Evolutionary conservation across 1,140 invertebrate species (phyloP).

Genomic region (Prorops nasuta): DNA sequence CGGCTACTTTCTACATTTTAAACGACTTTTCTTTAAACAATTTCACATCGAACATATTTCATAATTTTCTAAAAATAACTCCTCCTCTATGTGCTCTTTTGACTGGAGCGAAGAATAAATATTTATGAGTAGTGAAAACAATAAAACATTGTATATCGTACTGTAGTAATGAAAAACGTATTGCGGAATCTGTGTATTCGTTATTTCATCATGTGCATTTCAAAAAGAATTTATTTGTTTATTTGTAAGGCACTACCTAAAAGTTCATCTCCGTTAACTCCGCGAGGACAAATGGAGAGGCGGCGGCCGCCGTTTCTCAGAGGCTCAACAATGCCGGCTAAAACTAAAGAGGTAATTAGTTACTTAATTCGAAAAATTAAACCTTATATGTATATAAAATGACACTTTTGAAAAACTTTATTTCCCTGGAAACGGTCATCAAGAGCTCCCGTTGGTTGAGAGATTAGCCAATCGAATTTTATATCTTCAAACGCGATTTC

Average conservation of each 20-base stretch:
- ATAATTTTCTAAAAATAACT: neutral
- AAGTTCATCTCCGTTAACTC: conserved; percentile 33
- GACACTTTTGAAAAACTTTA: neutral
- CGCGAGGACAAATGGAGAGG: conserved; percentile 49
- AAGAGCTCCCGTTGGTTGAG: neutral
- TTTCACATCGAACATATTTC: neutral
- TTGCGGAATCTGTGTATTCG: too few relatives aligned
- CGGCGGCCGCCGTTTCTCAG: conserved; percentile 49
- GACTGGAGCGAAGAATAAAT: neutral
- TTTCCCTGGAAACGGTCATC: neutral
- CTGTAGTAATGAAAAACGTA: too few relatives aligned
- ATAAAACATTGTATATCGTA: too few relatives aligned
- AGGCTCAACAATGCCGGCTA: conserved; percentile 35
- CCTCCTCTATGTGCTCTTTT: neutral
- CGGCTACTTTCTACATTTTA: too few relatives aligned
- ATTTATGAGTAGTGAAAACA: too few relatives aligned
- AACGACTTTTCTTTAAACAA: neutral
- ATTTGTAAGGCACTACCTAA: conserved; percentile 30
- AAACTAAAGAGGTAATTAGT: conserved; percentile 45
- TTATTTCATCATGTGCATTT: neutral
- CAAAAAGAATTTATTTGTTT: neutral
- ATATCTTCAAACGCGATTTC: too few relatives aligned
- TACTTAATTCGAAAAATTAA: conserved; percentile 3
- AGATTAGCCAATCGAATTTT: neutral
- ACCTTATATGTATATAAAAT: too few relatives aligned